phyloP scores from a whole-genome alignment of 2,113 vertebrate genomes.

The Morone chrysops region DNA sequence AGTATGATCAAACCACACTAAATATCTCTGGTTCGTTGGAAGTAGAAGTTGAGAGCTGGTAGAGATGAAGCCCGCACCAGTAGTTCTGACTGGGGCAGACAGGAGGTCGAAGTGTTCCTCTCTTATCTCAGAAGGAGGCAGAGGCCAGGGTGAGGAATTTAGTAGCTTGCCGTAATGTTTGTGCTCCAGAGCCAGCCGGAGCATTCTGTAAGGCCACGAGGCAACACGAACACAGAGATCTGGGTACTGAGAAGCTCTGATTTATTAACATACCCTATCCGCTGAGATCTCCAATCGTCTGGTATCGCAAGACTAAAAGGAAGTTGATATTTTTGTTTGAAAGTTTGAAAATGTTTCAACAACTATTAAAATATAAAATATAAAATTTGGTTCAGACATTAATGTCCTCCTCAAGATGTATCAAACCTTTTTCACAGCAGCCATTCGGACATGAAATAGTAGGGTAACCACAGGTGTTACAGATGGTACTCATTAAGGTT shows the following conservation, averaged over 20 bases:
- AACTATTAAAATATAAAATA: no score
- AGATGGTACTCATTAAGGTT: no score
- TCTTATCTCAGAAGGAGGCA: slow-evolving; percentile 10
- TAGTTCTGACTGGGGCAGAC: slow-evolving; percentile 5
- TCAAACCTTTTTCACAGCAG: no score
- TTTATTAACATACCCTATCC: no score
- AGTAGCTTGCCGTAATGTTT: slow-evolving; percentile 70
- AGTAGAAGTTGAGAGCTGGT: background rate
- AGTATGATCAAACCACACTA: background rate
- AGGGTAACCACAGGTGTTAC: no score
- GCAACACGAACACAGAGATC: slow-evolving; percentile 15
- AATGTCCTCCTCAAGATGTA: no score
- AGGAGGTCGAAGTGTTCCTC: slow-evolving; percentile 44
- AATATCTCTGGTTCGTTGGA: background rate
- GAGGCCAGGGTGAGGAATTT: slow-evolving; percentile 75
- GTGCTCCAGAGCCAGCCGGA: slow-evolving; percentile 43
- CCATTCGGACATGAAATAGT: no score
- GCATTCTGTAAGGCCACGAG: slow-evolving; percentile 37
- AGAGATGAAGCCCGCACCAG: background rate
- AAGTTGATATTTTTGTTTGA: no score
- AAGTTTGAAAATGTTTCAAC: no score
- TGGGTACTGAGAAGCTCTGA: background rate
- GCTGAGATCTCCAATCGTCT: no score
- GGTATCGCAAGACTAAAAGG: no score
- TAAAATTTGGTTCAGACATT: no score